Percentiles rank a stretch among this genome's conserved stretches.
Conservation (phyloP, 2,113 vertebrate genomes). For the Hipposideros armiger region DNA sequence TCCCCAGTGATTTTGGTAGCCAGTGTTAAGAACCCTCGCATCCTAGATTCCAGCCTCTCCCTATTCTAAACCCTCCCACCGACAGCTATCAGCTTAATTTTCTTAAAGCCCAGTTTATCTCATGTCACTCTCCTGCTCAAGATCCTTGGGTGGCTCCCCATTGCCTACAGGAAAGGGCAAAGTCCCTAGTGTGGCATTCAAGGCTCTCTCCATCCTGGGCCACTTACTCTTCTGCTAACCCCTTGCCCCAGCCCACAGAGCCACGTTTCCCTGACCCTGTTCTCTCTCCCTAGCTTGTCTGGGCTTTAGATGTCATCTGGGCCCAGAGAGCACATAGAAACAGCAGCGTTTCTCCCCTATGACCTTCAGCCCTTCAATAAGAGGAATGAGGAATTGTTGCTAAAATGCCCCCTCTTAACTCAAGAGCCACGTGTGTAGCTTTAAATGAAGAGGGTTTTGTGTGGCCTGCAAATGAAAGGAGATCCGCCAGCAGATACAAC, state of each 20-base stretch:
- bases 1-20: not conserved
- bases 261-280: not conserved
- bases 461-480: constrained; percentile 78
- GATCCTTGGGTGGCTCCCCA: not conserved
- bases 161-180: not conserved
- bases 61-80: not conserved
- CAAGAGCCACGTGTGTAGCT: not conserved
- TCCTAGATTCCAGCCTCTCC: not conserved
- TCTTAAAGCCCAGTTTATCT: not conserved
- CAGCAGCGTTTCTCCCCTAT: not conserved
- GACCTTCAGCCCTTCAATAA: not conserved
- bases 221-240: not conserved
- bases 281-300: not conserved
- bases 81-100: not conserved
- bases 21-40: not conserved
- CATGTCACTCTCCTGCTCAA: not conserved
- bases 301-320: constrained; percentile 30
- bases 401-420: not conserved
- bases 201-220: not conserved
- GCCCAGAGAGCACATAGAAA: not conserved
- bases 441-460: constrained; percentile 75
- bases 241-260: not conserved
- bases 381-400: not conserved
- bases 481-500: constrained; percentile 79
- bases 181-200: not conserved